phyloP scores from a whole-genome alignment of 1,140 invertebrate species.

The Harlomillsia oculata region DNA sequence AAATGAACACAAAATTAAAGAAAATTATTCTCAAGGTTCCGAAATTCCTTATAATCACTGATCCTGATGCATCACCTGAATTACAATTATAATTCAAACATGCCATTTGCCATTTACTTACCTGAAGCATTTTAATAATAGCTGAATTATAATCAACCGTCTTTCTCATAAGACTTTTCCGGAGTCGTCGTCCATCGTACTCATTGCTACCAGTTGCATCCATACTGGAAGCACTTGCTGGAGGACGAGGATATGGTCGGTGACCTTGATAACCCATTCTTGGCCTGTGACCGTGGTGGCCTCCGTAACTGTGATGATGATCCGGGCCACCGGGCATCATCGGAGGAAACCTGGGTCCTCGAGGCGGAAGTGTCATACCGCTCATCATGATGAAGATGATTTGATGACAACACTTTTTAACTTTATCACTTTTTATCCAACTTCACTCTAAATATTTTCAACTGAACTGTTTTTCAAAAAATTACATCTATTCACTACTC shows the following conservation, averaged over 20 bases:
- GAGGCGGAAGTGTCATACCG: too few species aligned
- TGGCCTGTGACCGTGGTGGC: not conserved
- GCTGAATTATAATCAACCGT: slow-evolving; percentile 98
- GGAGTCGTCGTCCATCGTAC: slow-evolving; percentile 88
- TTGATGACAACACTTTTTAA: too few species aligned
- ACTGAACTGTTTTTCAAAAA: too few species aligned
- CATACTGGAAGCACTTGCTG: not conserved
- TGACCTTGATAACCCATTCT: slow-evolving; percentile 28
- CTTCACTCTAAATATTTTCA: too few species aligned
- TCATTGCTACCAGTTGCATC: slow-evolving; percentile 50
- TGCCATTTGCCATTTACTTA: slow-evolving; percentile 43
- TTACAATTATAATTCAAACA: too few species aligned
- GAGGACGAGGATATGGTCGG: slow-evolving; percentile 19
- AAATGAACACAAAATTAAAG: slow-evolving; percentile 13
- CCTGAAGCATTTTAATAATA: slow-evolving; percentile 81
- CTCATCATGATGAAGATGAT: too few species aligned
- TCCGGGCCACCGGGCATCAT: slow-evolving; percentile 11
- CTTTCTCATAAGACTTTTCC: slow-evolving; percentile 94
- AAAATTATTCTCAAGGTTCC: too few species aligned
- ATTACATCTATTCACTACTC: too few species aligned
- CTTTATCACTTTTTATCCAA: too few species aligned
- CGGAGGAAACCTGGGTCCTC: slow-evolving; percentile 20
- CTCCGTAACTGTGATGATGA: not conserved
- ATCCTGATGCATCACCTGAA: too few species aligned
- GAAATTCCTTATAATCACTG: too few species aligned